Base-by-base conservation (phyloP, 1,140 invertebrate genomes). In the Argopecten irradians region DNA sequence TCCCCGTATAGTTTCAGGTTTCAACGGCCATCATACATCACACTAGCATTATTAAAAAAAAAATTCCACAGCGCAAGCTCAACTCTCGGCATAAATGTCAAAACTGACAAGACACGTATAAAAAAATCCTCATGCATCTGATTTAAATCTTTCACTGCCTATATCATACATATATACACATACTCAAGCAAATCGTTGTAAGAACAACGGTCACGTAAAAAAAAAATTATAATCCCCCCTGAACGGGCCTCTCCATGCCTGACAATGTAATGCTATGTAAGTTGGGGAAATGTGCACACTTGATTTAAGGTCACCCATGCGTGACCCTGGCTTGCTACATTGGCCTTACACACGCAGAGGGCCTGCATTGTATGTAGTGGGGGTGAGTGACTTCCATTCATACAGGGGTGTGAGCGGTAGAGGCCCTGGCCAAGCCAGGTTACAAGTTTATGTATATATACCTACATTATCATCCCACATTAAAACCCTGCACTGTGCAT, bases 201-300 rank as follows among this genome's bases (percentile, higher is more conserved):
- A 71, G n/a, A 71, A 71, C 22, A 71, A 71, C n/a, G 55, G 11
- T n/a, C n/a, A 28, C 1, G 5, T 71, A 2, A 11, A 11, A 71
- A 71, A 19, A 19, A 19, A 19, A 39, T 46, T 46, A 16, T 28
- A 71, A 71, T 71, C 5, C 13, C n/a, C 55, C 55, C n/a, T 71
- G 5, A 3, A 11, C 28, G 55, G 55, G 55, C 55, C 55, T 28
- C 55, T 71, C n/a, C 5, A 5, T 71, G 55, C 55, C 55, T 71
- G 55, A 71, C 55, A 71, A 71, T 71, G 55, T 71, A 71, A 71
- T 71, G 55, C 55, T 71, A 71, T 71, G 55, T 71, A 71, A 71
- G 55, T 71, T 71, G 55, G 55, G 55, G 28, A 71, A 71, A 71
- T 71, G 55, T 71, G 55, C 55, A 71, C 55, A 71, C 55, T 71